Percentiles rank a stretch among this genome's conserved stretches.
These are phyloP conservation scores for Antigone vipio DNA, from an alignment of 2,113 vertebrate species.

Conservation along the genomic window DNA sequence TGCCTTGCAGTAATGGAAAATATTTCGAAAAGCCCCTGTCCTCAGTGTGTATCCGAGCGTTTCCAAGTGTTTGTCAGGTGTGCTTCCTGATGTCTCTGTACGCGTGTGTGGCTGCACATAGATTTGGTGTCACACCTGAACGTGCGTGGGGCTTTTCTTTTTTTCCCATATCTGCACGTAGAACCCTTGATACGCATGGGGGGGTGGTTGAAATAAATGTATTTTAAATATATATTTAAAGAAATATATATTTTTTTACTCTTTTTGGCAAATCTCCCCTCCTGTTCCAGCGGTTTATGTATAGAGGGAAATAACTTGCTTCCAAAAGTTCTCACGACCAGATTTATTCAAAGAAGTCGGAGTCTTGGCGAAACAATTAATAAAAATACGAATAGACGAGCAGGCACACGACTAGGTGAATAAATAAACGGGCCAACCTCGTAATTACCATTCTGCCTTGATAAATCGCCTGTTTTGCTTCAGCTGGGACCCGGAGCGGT, in stretches of 20 bases:
- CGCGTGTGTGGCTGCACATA: fast-evolving
- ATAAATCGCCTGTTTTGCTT: neutral
- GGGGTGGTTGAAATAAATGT: neutral
- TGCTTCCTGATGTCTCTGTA: neutral
- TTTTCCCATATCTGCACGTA: neutral
- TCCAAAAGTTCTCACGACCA: neutral
- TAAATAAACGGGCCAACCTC: neutral
- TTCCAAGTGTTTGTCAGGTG: constrained; percentile 56
- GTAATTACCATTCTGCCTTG: neutral
- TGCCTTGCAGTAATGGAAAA: constrained; percentile 57
- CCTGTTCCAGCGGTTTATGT: neutral
- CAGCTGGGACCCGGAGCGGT: too few species aligned
- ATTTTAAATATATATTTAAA: neutral
- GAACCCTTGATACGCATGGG: neutral
- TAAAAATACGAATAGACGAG: neutral
- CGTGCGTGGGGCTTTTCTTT: neutral
- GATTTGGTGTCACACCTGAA: neutral
- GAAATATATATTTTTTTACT: neutral
- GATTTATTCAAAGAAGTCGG: neutral
- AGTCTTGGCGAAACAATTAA: neutral
- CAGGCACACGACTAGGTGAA: neutral
- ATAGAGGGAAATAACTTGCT: neutral
- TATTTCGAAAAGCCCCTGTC: constrained; percentile 43
- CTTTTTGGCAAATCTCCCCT: neutral
- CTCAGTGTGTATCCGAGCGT: neutral